phyloP scores from a whole-genome alignment of 1,140 invertebrate species.

The Littorina saxatilis region DNA sequence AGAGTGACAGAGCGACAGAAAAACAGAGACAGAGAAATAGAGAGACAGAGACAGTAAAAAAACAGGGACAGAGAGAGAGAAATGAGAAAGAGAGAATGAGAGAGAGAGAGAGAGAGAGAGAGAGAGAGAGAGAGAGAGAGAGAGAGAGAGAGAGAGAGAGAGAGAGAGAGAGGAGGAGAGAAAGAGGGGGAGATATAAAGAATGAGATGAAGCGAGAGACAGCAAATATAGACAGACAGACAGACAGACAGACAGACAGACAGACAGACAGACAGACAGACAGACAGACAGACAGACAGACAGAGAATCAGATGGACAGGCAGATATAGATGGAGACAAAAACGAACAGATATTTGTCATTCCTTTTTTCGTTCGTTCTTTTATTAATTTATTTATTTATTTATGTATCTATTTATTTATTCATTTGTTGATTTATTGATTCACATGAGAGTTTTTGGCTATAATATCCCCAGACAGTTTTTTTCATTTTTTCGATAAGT shows the following conservation, averaged over 20 bases:
- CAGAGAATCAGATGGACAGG: too few relatives aligned
- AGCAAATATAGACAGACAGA: conserved; percentile 1
- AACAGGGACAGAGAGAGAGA: too few relatives aligned
- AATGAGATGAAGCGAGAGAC: neutral
- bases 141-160: neutral
- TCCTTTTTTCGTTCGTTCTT: neutral
- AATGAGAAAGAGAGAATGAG: too few relatives aligned
- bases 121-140: neutral
- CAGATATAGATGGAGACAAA: neutral
- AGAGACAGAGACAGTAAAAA: too few relatives aligned
- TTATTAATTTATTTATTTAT: too few relatives aligned
- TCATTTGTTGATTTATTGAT: neutral
- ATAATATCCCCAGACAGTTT: neutral
- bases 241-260: conserved; percentile 17
- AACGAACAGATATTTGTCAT: neutral
- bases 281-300: neutral
- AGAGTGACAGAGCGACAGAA: neutral
- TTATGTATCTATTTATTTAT: too few relatives aligned
- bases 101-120: neutral
- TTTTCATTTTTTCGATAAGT: neutral
- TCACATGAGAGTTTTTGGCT: neutral
- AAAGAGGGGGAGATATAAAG: neutral
- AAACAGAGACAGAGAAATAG: too few relatives aligned
- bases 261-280: conserved; percentile 17
- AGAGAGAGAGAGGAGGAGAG: neutral